Evolutionary conservation across 2,797 vertebrate genomes (phyloP).

Genomic region (Ptychobarbus kaznakovi): DNA sequence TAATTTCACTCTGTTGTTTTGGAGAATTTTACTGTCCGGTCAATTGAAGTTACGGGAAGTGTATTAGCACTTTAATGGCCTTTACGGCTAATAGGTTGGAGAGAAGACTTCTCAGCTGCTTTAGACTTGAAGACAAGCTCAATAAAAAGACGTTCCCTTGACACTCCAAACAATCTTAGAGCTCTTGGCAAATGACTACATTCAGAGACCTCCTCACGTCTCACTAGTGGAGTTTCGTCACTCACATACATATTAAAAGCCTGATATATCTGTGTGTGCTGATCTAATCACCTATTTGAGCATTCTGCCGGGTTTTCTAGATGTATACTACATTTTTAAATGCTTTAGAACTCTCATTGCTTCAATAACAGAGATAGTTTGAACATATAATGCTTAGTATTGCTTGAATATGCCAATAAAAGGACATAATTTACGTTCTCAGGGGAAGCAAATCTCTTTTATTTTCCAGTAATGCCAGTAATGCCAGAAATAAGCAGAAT

Average conservation of each 20-base stretch:
- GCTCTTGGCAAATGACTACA: constrained; percentile 44
- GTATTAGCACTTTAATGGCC: constrained; percentile 55
- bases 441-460: not conserved
- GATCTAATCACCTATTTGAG: constrained; percentile 15
- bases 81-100: constrained; percentile 41
- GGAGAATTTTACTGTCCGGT: constrained; percentile 35
- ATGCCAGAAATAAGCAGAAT: not conserved
- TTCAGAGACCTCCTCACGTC: constrained; percentile 16
- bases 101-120: constrained; percentile 21
- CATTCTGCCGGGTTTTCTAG: not conserved
- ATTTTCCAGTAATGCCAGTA: not conserved
- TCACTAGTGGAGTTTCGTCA: not conserved
- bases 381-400: not conserved
- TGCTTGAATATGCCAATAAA: not conserved
- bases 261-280: not conserved
- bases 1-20: constrained; percentile 30
- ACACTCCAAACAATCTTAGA: constrained; percentile 47
- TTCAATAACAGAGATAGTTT: not conserved
- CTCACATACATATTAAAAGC: constrained; percentile 22
- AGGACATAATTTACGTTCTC: not conserved
- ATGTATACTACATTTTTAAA: not conserved
- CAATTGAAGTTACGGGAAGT: constrained; percentile 46
- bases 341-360: not conserved
- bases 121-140: constrained; percentile 30
- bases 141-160: constrained; percentile 49